Evolutionary conservation across 2,113 vertebrate species (phyloP).

Genomic region (Poeciliopsis retropinna): DNA sequence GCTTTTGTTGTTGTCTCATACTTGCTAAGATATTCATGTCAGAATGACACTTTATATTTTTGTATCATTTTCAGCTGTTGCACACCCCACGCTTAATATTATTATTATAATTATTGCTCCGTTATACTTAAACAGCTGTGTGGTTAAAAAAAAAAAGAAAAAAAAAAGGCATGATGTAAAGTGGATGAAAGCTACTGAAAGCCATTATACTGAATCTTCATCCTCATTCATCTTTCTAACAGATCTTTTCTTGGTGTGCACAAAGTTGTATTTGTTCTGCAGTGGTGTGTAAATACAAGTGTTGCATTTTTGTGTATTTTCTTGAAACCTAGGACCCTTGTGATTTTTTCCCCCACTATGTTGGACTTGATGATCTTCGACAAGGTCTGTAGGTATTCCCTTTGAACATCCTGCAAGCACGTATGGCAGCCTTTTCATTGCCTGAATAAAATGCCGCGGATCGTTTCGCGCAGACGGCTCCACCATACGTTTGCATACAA

Average conservation of each 20-base stretch:
- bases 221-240: conserved; percentile 22
- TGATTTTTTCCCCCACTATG: neutral
- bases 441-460: conserved; percentile 27
- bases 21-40: conserved; percentile 37
- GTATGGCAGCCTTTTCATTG: conserved; percentile 37
- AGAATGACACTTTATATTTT: conserved; percentile 13
- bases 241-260: conserved; percentile 20
- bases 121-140: conserved; percentile 61
- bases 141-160: conserved; percentile 34
- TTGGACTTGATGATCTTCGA: neutral
- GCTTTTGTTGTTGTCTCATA: conserved; percentile 9
- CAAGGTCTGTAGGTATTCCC: conserved; percentile 25
- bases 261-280: conserved; percentile 5
- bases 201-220: conserved; percentile 55
- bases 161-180: conserved; percentile 58
- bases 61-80: conserved; percentile 45
- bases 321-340: conserved; percentile 1
- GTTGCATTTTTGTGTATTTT: too few relatives aligned
- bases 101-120: conserved; percentile 2
- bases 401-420: conserved; percentile 28
- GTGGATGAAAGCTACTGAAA: conserved; percentile 66
- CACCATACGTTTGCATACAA: conserved; percentile 36
- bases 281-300: neutral
- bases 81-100: conserved; percentile 27
- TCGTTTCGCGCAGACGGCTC: conserved; percentile 31